A percentile compares a stretch with the other conserved stretches of the same genome.
Evolutionary conservation across 2,113 vertebrate genomes (phyloP).

Genomic region (Puntigrus tetrazona): DNA sequence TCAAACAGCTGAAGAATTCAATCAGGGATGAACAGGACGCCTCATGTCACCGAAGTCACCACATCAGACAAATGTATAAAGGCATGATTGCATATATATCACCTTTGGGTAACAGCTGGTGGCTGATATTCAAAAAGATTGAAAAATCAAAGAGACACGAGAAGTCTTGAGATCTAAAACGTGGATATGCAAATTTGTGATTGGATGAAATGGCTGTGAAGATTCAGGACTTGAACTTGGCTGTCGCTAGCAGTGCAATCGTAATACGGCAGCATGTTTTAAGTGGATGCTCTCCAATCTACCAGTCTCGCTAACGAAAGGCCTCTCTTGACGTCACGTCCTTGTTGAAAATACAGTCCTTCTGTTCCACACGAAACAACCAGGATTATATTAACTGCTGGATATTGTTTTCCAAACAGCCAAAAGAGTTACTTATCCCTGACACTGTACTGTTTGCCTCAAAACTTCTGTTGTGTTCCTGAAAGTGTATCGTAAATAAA

Average conservation of each 20-base stretch:
- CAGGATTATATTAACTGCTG: background rate
- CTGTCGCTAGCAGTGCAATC: constrained; percentile 15
- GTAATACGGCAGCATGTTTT: background rate
- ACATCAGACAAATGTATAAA: constrained; percentile 34
- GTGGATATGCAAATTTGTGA: constrained; percentile 19
- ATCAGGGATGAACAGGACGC: background rate
- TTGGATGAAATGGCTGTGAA: constrained; percentile 27
- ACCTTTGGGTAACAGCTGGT: constrained; percentile 32
- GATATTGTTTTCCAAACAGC: constrained; percentile 30
- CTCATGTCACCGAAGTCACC: background rate
- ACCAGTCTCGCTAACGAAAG: background rate
- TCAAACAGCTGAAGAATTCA: background rate
- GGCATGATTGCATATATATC: constrained; percentile 31
- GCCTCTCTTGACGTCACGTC: background rate
- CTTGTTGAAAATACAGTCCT: background rate
- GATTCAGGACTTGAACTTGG: background rate
- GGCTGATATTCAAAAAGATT: constrained; percentile 1
- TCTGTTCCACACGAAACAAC: background rate
- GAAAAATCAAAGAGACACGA: constrained; percentile 18
- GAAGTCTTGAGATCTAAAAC: constrained; percentile 21
- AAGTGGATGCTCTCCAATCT: background rate
- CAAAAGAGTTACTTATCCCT: constrained; percentile 25
- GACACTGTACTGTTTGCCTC: constrained; percentile 34
- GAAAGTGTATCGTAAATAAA: constrained; percentile 50
- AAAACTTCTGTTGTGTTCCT: constrained; percentile 38